Percentiles rank a stretch among this genome's conserved stretches.
Conservation (phyloP, 1,140 invertebrate genomes). For the Lasioglossum baleicum region DNA sequence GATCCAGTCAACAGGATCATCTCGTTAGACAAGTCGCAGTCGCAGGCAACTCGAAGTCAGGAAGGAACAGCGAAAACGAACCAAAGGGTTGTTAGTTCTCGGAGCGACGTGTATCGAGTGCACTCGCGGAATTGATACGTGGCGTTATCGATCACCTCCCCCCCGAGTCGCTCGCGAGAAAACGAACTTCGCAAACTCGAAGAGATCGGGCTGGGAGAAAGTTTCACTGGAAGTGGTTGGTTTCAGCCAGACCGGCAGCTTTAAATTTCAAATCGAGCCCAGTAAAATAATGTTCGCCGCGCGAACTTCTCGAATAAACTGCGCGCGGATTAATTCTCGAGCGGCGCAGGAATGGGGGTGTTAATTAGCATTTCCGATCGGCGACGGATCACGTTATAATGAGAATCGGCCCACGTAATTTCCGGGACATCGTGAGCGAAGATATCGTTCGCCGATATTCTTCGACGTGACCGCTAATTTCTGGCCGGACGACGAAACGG, state of each 20-base stretch:
- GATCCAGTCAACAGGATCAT: too few species aligned
- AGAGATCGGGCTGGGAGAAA: background rate
- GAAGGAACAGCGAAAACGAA: background rate
- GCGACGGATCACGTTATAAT: background rate
- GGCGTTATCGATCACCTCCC: conserved; percentile 6
- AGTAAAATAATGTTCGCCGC: conserved; percentile 17
- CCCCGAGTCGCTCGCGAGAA: background rate
- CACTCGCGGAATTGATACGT: conserved; percentile 13
- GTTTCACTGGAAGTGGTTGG: background rate
- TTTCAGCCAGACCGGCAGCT: background rate
- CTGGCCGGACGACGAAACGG: too few species aligned
- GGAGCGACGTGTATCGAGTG: background rate
- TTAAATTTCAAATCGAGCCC: conserved; percentile 22
- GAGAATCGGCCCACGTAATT: background rate
- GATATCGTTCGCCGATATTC: background rate
- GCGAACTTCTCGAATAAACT: conserved; percentile 26
- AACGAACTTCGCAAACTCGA: conserved; percentile 10
- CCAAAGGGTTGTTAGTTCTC: background rate
- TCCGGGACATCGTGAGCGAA: background rate
- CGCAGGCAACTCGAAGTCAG: background rate
- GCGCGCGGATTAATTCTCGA: conserved; percentile 23
- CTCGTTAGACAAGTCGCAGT: background rate
- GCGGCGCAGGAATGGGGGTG: too few species aligned
- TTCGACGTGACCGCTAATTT: background rate
- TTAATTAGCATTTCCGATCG: conserved; percentile 23